Base-by-base conservation (phyloP, 2,888 invertebrate species). In the Helicoverpa assulta region DNA sequence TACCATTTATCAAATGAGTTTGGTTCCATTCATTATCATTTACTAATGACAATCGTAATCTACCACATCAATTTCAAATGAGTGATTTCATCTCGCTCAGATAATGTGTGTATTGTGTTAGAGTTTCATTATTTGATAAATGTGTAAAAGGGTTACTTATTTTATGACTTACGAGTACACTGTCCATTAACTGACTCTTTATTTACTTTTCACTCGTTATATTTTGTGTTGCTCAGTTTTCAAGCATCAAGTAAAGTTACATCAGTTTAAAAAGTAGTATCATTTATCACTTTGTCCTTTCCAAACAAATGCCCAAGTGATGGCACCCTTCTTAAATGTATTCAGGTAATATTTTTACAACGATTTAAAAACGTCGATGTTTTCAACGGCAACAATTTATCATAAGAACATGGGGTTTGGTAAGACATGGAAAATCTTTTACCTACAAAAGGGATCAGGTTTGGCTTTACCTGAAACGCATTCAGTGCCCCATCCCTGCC, bases 361-460 rank as follows among this genome's bases (percentile, higher is more conserved):
- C 43, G 72, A 74, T 73, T 76, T 74, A 78, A 84, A 62, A 73
- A 62, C 37, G 63, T 70, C 71, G 43, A 79, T 78, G 58, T 69
- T 76, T 60, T 73, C 52, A 63, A 62, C 56, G 57, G 43, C 52
- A 62, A 70, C 78, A 73, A 85, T 85, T 82, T 83, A 83, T 85
- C 82, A 78, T 72, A 64, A 33, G 19, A 60, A 54, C 47, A 70
- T 52, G 73, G 75, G 74, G 71, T 73, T 54, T 59, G 56, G 62
- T 62, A 57, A 74, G 80, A 87, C 86, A 86, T 83, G 87, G 75
- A 88, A 90, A 89, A 86, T 90, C 86, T 88, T 88, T 90, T 85
- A 83, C 71, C 78, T 77, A 77, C 76, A 67, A 83, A 88, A 84
- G 75, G 88, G 87, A 88, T 89, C 86, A 85, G 67, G 75, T 72